Percentiles rank a stretch among this genome's conserved stretches.
Conservation (phyloP, 2,888 invertebrate genomes). For the Meandrusa payeni region DNA sequence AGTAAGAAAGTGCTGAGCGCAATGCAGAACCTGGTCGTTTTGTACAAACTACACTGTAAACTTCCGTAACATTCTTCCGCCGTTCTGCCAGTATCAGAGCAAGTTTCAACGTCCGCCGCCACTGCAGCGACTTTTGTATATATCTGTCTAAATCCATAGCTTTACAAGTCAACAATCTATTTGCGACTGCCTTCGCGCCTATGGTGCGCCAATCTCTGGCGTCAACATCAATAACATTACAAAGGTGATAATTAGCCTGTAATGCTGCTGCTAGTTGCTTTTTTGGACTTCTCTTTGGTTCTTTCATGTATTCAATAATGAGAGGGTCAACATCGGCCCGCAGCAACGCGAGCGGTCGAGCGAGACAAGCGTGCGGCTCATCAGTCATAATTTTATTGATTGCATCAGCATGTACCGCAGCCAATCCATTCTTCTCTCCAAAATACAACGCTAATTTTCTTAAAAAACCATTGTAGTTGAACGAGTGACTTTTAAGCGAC, state of each 20-base stretch:
- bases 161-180: slow-evolving; percentile 40
- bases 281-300: slow-evolving; percentile 23
- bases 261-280: slow-evolving; percentile 37
- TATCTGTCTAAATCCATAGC: slow-evolving; percentile 32
- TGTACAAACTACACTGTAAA: slow-evolving; percentile 33
- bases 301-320: slow-evolving; percentile 29
- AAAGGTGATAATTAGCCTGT: slow-evolving; percentile 44
- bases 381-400: slow-evolving; percentile 24
- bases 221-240: slow-evolving; percentile 40
- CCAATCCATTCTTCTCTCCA: slow-evolving; percentile 44
- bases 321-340: slow-evolving; percentile 14
- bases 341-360: slow-evolving; percentile 32
- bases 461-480: slow-evolving; percentile 41
- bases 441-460: slow-evolving; percentile 49
- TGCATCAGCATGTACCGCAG: slow-evolving; percentile 30
- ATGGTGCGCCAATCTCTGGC: slow-evolving; percentile 38
- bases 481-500: slow-evolving; percentile 27
- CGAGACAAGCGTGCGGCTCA: slow-evolving; percentile 26
- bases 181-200: slow-evolving; percentile 51
- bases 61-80: slow-evolving; percentile 30
- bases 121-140: slow-evolving; percentile 36
- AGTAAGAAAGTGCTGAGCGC: slow-evolving; percentile 38
- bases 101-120: slow-evolving; percentile 40
- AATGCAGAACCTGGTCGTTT: slow-evolving; percentile 41
- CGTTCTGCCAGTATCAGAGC: slow-evolving; percentile 42